Evolutionary conservation across 2,888 invertebrate genomes (phyloP), one percentile per base, ranked within the genome.

Genomic region (Miltochrista miniata): DNA sequence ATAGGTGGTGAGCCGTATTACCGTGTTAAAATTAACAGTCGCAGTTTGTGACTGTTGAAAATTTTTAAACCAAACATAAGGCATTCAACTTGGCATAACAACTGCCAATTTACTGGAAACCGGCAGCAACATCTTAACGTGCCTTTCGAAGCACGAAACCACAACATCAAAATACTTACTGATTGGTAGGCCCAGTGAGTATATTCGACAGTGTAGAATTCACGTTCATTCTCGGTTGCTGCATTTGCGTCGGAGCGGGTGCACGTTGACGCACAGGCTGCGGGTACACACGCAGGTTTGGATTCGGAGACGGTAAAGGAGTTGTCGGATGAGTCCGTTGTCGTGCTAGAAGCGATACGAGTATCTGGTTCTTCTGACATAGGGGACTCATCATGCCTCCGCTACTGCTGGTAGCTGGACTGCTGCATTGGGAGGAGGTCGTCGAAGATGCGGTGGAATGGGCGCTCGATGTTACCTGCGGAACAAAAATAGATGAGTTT

Each of bases 291-390:
- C 89, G 83, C 68, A 86, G 64, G 82, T 95, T 96, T 37, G 96
- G 96, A 64, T 94, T 95, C 58, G 95, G 94, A 61, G 94, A 93
- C 59, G 94, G 94, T 71, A 95, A 91, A 54, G 94, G 94, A 43
- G 94, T 94, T 24, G 95, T 93, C 37, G 94, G 93, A 63, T 92
- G 88, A 24, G 94, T 92, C 59, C 95, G 94, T 68, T 96, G 95
- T 78, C 95, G 95, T 47, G 96, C 96, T 75, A 98, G 86, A 68
- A 98, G 85, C 38, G 95, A 95, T 35, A 97, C 97, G 64, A 98
- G 91, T 94, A 98, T 97, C 81, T 95, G 95, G 82, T 97, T 97
- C 79, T 94, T 95, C 83, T 96, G 95, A 84, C 96, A 96, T 45
- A 97, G 90, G 63, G 94, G 94, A 68, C 96, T 96, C 81, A 89